These are phyloP conservation scores for Pseudomyrmex concolor DNA, from an alignment of 1,140 invertebrate species.

Conservation along the genomic window DNA sequence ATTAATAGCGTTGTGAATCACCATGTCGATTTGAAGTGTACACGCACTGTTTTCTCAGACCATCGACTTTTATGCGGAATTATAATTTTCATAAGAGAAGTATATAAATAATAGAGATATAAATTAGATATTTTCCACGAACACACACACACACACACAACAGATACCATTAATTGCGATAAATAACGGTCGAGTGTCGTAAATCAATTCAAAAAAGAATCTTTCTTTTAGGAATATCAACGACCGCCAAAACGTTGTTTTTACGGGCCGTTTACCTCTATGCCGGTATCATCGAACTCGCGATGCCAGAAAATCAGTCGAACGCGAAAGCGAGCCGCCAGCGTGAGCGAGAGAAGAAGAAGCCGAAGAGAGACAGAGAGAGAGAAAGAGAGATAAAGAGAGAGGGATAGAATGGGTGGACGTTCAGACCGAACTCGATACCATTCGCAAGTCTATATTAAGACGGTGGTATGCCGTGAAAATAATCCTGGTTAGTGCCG, in stretches of 20 bases:
- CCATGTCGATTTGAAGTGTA: conserved; percentile 75
- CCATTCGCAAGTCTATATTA: conserved; percentile 79
- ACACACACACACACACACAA: no score
- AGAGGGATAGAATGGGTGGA: conserved; percentile 53
- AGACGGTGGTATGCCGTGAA: conserved; percentile 77
- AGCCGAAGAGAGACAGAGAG: not conserved
- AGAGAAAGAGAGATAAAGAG: conserved; percentile 8
- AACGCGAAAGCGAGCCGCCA: conserved; percentile 36
- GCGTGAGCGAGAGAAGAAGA: not conserved
- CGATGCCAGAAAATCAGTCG: conserved; percentile 60
- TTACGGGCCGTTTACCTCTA: conserved; percentile 57
- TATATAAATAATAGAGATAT: not conserved
- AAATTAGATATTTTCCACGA: not conserved
- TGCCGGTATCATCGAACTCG: conserved; percentile 63
- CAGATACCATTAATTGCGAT: not conserved
- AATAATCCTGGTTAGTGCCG: conserved; percentile 73
- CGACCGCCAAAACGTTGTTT: conserved; percentile 39
- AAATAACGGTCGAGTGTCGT: not conserved
- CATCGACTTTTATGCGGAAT: conserved; percentile 55
- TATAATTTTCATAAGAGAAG: not conserved
- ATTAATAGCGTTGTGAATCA: conserved; percentile 81
- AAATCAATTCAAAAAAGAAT: conserved; percentile 35
- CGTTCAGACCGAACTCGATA: conserved; percentile 77
- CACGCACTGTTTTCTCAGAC: conserved; percentile 19
- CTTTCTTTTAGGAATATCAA: conserved; percentile 41